phyloP scores from a whole-genome alignment of 1,140 invertebrate genomes.

The Coelopa frigida region DNA sequence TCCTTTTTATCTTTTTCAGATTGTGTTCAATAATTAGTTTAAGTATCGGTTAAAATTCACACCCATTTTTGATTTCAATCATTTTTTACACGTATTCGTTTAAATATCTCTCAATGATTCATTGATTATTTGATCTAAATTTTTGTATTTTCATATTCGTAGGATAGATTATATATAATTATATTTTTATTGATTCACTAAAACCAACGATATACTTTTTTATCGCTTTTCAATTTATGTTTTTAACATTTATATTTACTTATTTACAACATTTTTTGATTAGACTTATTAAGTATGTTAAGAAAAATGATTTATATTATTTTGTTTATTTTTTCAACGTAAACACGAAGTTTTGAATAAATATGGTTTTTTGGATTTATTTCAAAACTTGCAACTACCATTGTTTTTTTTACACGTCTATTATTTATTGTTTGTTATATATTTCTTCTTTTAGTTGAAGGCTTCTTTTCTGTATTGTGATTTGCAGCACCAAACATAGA shows the following conservation, averaged over 20 bases:
- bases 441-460: slow-evolving; percentile 8
- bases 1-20: background rate
- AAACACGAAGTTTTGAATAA: slow-evolving; percentile 40
- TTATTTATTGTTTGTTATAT: background rate
- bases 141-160: too few relatives aligned
- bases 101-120: too few relatives aligned
- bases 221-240: slow-evolving; percentile 15
- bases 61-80: too few relatives aligned
- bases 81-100: too few relatives aligned
- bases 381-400: slow-evolving; percentile 37
- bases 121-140: too few relatives aligned
- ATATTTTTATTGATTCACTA: too few relatives aligned
- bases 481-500: too few relatives aligned
- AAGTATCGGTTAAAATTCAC: slow-evolving; percentile 1
- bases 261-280: background rate
- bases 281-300: background rate
- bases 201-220: slow-evolving; percentile 10
- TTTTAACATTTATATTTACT: slow-evolving; percentile 8
- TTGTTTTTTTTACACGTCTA: background rate
- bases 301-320: background rate
- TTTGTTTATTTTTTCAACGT: slow-evolving; percentile 12
- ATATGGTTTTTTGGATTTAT: slow-evolving; percentile 45
- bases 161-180: too few relatives aligned
- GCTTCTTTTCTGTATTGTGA: background rate
- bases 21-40: background rate